Conservation (phyloP, 2,113 vertebrate species). For the Megaptera novaeangliae region DNA sequence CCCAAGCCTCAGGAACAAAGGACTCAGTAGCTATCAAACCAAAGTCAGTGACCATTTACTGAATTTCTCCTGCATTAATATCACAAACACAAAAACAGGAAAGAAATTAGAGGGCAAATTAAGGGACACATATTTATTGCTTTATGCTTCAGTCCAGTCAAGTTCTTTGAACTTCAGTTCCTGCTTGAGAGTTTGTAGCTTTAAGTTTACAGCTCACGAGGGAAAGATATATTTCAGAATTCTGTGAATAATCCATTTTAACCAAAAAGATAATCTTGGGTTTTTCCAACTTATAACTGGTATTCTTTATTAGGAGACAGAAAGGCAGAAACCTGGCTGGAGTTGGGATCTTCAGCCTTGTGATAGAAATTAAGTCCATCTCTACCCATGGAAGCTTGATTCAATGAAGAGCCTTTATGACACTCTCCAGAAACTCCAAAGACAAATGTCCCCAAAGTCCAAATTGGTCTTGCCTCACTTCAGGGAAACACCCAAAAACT, state of each 20-base stretch:
- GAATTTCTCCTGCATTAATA: not conserved
- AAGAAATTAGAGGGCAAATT: not conserved
- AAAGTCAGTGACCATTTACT: not conserved
- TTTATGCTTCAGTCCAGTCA: conserved; percentile 18
- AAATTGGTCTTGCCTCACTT: conserved; percentile 53
- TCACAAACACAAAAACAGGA: not conserved
- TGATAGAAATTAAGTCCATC: conserved; percentile 35
- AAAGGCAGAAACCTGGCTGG: conserved; percentile 37
- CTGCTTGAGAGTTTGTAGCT: conserved; percentile 22
- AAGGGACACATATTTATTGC: not conserved
- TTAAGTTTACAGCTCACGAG: conserved; percentile 26
- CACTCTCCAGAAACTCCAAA: conserved; percentile 41
- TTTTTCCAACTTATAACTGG: conserved; percentile 30
- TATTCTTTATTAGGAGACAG: conserved; percentile 52
- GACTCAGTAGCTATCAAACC: not conserved
- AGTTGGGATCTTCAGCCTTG: not conserved
- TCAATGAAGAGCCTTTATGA: conserved; percentile 25
- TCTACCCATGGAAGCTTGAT: conserved; percentile 32
- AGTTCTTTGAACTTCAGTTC: conserved; percentile 36
- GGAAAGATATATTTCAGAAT: conserved; percentile 44
- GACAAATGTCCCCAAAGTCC: conserved; percentile 39
- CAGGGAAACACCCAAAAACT: conserved; percentile 38
- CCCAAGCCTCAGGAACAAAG: not conserved
- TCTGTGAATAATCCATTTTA: conserved; percentile 40
- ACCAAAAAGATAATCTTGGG: conserved; percentile 40